Conservation (phyloP, 2,888 invertebrate species). For the Patella pellucida region DNA sequence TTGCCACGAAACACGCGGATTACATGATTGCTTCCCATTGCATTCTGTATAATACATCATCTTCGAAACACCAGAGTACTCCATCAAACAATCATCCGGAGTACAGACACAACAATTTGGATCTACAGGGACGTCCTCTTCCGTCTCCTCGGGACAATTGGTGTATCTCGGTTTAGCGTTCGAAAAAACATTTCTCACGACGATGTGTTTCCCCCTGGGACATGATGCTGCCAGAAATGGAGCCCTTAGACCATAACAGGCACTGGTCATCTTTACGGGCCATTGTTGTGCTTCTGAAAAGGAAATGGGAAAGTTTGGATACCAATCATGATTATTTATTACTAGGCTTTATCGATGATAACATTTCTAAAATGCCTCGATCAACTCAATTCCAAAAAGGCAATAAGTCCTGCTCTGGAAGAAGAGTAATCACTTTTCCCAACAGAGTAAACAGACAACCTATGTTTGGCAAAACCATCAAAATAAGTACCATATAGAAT, state of each 20-base stretch:
- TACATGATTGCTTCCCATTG: not conserved
- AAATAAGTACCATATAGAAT: no score
- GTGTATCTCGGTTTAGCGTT: not conserved
- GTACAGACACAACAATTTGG: not conserved
- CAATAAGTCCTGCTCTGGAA: no score
- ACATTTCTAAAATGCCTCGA: no score
- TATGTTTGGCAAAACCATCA: no score
- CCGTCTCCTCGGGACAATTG: not conserved
- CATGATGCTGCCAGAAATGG: not conserved
- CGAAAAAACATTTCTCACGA: not conserved
- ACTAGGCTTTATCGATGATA: no score
- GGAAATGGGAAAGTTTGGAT: no score
- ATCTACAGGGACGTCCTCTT: not conserved
- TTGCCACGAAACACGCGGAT: not conserved
- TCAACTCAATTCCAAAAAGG: no score
- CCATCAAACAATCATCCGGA: slow-evolving; percentile 3
- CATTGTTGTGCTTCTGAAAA: not conserved
- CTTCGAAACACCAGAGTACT: not conserved
- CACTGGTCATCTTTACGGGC: not conserved
- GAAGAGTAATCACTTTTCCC: no score
- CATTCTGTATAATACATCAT: not conserved
- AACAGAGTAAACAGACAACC: no score
- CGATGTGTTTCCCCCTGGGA: not conserved
- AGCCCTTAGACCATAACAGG: not conserved
- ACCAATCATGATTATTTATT: no score